phyloP scores from a whole-genome alignment of 92 coral and sea anemone species.

The Porites lobata region DNA sequence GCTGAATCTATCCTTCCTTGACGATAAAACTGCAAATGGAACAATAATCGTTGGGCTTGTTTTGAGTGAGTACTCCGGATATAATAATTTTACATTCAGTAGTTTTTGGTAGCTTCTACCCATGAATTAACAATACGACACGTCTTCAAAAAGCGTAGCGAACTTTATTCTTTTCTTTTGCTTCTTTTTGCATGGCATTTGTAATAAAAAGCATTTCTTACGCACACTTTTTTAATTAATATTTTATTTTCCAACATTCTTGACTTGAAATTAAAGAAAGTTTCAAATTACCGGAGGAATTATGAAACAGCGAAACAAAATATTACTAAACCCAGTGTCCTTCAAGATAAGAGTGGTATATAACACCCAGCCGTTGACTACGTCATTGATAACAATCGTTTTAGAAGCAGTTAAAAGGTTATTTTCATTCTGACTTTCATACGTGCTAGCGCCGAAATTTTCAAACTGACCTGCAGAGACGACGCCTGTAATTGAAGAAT shows the following conservation, averaged over 20 bases:
- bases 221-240: too few relatives aligned
- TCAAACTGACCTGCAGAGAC: too few relatives aligned
- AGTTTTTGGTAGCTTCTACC: too few relatives aligned
- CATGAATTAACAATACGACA: too few relatives aligned
- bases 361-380: background rate
- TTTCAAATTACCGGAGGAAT: background rate
- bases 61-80: slow-evolving; percentile 6
- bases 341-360: background rate
- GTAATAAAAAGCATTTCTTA: background rate
- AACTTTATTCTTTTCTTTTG: background rate
- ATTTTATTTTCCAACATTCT: background rate
- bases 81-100: too few relatives aligned
- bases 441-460: too few relatives aligned
- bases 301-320: background rate
- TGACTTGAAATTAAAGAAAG: background rate
- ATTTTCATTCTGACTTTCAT: too few relatives aligned
- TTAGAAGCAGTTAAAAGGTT: too few relatives aligned
- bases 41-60: background rate
- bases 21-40: background rate
- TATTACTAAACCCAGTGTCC: too few relatives aligned
- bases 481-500: too few relatives aligned
- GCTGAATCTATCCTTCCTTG: background rate
- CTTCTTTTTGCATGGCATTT: background rate
- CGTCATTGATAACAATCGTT: background rate
- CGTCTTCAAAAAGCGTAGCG: background rate